Conservation (phyloP, 2,113 vertebrate species). For the Arenaria interpres region DNA sequence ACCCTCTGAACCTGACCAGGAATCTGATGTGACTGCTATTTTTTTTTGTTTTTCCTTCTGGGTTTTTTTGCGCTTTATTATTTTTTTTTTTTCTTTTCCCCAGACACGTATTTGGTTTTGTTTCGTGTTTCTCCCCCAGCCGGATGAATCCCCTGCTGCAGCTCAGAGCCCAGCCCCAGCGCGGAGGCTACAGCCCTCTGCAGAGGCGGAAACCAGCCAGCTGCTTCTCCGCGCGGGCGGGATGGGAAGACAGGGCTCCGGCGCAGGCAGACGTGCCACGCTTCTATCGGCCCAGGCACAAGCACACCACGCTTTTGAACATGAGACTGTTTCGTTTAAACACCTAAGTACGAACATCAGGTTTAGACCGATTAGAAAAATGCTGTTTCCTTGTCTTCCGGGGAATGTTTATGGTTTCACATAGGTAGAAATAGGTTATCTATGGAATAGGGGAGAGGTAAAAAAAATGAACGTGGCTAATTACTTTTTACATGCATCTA, state of each 20-base stretch:
- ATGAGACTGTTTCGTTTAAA: not conserved
- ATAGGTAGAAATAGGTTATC: not conserved
- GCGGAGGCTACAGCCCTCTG: not conserved
- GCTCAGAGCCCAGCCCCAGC: not conserved
- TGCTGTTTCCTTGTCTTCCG: constrained; percentile 10
- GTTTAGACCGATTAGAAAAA: not conserved
- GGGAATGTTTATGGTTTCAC: not conserved
- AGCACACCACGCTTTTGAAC: not conserved
- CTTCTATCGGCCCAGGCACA: not conserved
- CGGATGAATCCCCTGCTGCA: not conserved
- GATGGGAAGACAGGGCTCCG: fast-evolving
- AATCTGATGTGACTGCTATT: not conserved
- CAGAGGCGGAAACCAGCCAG: not conserved
- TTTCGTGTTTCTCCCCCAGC: not conserved
- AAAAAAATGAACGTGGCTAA: not conserved
- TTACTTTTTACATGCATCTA: not conserved
- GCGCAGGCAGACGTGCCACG: not conserved
- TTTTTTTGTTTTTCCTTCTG: not conserved
- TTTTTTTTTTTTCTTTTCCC: not conserved
- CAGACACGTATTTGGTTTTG: not conserved
- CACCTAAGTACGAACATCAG: not conserved
- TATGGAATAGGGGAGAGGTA: not conserved
- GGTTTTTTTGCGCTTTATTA: too few relatives aligned
- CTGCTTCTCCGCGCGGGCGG: not conserved
- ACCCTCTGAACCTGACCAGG: not conserved